Percentiles rank a stretch among this genome's conserved stretches.
Evolutionary conservation across 1,140 invertebrate species (phyloP).

Genomic region (Luehdorfia chinensis): DNA sequence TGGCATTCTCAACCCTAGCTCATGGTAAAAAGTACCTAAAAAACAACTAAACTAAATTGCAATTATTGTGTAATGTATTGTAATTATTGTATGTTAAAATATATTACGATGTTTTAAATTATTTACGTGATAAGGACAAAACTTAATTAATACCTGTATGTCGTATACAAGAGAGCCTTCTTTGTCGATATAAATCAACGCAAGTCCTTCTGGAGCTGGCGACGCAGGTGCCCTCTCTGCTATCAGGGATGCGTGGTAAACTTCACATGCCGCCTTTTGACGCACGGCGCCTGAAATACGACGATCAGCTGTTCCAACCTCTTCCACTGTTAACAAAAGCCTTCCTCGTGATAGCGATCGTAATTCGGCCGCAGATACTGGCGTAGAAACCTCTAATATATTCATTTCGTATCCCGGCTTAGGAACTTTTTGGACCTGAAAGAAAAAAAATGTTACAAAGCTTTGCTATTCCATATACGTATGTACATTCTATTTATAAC

Average conservation of each 20-base stretch:
- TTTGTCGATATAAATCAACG: slow-evolving; percentile 87
- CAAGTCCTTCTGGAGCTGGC: slow-evolving; percentile 80
- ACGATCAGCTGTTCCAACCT: slow-evolving; percentile 80
- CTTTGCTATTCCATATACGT: neutral
- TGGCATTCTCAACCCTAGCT: no score
- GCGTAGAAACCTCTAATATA: slow-evolving; percentile 84
- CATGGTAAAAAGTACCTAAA: no score
- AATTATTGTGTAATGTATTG: no score
- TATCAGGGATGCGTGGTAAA: slow-evolving; percentile 84
- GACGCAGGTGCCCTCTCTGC: slow-evolving; percentile 66
- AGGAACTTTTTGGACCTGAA: slow-evolving; percentile 73
- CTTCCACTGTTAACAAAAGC: slow-evolving; percentile 82
- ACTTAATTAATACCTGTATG: slow-evolving; percentile 78
- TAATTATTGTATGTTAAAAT: no score
- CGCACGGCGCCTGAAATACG: slow-evolving; percentile 82
- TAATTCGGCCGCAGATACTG: slow-evolving; percentile 83
- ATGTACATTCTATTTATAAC: neutral
- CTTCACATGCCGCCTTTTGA: slow-evolving; percentile 86
- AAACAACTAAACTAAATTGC: no score
- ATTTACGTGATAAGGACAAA: no score
- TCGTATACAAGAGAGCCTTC: slow-evolving; percentile 86
- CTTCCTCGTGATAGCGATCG: slow-evolving; percentile 84
- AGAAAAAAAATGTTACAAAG: no score
- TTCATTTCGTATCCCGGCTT: slow-evolving; percentile 87
- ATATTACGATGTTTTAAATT: no score